These are phyloP conservation scores for Collichthys lucidus DNA, from an alignment of 2,113 vertebrate species.

Conservation along the genomic window DNA sequence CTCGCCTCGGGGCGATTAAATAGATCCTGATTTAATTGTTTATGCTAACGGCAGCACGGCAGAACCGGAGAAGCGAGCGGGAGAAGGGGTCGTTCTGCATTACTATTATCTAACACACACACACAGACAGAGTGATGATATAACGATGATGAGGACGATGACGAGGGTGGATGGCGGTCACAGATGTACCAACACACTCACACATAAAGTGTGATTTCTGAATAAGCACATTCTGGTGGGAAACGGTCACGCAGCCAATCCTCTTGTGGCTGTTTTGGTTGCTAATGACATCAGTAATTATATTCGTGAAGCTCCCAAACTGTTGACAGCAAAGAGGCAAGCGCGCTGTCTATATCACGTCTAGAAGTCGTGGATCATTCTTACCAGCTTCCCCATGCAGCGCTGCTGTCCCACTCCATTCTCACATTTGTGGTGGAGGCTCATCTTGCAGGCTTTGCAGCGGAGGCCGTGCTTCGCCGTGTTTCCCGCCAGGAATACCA, in stretches of 20 bases:
- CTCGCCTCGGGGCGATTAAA: background rate
- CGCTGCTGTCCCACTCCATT: slow-evolving; percentile 91
- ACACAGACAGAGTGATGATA: slow-evolving; percentile 60
- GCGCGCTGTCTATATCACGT: background rate
- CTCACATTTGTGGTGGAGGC: slow-evolving; percentile 96
- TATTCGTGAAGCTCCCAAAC: slow-evolving; percentile 12
- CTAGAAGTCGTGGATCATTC: slow-evolving; percentile 26
- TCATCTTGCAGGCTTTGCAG: slow-evolving; percentile 99
- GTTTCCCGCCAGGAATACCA: slow-evolving; percentile 86
- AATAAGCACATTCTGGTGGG: slow-evolving; percentile 75
- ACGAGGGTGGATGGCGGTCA: slow-evolving; percentile 57
- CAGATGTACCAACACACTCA: slow-evolving; percentile 72
- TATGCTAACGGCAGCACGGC: slow-evolving; percentile 13
- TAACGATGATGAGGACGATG: slow-evolving; percentile 66
- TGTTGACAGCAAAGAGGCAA: slow-evolving; percentile 8
- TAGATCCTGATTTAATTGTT: slow-evolving; percentile 39
- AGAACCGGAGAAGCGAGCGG: background rate
- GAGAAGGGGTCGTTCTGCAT: slow-evolving; percentile 50
- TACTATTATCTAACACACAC: slow-evolving; percentile 65
- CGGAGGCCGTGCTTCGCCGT: slow-evolving; percentile 94
- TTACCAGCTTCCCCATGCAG: slow-evolving; percentile 99
- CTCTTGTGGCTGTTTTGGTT: slow-evolving; percentile 41
- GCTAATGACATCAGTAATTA: slow-evolving; percentile 29
- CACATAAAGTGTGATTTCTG: slow-evolving; percentile 73
- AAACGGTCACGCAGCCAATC: slow-evolving; percentile 39